These are phyloP conservation scores for Saguinus midas DNA, from an alignment of 2,113 vertebrate species.

Conservation along the genomic window DNA sequence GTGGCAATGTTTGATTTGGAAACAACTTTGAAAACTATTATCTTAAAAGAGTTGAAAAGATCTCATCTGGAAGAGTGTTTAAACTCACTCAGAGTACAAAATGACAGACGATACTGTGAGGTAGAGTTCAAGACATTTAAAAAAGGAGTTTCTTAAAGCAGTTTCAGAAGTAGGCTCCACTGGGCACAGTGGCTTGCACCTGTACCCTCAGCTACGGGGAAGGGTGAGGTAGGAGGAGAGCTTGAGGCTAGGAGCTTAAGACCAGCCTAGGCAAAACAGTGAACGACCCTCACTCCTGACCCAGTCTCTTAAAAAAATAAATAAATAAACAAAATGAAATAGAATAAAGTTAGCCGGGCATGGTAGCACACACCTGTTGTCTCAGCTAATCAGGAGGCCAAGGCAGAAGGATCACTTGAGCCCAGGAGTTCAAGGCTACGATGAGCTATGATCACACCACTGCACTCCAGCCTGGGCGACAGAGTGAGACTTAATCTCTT, in stretches of 20 bases:
- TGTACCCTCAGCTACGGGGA: background rate
- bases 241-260: background rate
- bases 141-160: background rate
- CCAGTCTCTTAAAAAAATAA: background rate
- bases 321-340: background rate
- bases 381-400: background rate
- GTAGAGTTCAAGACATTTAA: background rate
- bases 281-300: background rate
- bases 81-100: background rate
- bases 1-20: background rate
- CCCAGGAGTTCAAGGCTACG: background rate
- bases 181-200: background rate
- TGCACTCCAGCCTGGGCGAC: background rate
- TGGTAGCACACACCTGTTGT: background rate
- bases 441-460: background rate
- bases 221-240: background rate
- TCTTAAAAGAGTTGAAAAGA: background rate
- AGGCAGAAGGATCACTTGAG: background rate
- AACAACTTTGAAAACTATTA: background rate
- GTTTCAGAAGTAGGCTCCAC: background rate
- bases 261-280: background rate
- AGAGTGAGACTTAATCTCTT: too few species aligned
- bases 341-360: background rate
- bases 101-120: background rate
- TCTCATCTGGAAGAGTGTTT: background rate